phyloP scores from a whole-genome alignment of 2,797 vertebrate genomes.

The Peromyscus nudipes region DNA sequence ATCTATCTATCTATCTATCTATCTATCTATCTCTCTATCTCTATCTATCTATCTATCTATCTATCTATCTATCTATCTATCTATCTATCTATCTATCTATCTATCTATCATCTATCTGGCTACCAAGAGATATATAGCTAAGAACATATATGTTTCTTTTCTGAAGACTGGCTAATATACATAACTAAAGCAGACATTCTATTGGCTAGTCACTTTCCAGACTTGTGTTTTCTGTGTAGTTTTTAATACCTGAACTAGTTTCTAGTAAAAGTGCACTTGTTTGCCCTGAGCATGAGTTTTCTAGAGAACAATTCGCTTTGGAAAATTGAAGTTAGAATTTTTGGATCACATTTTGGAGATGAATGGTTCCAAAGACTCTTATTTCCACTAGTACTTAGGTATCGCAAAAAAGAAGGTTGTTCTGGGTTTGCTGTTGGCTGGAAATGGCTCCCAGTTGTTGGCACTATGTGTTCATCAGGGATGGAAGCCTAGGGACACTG shows the following conservation, averaged over 20 bases:
- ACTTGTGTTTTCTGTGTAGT: slow-evolving; percentile 38
- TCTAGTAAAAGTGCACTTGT: slow-evolving; percentile 33
- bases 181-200: slow-evolving; percentile 53
- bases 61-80: not conserved
- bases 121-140: not conserved
- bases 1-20: not conserved
- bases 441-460: not conserved
- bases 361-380: not conserved
- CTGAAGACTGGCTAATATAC: slow-evolving; percentile 42
- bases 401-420: not conserved
- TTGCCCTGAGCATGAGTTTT: slow-evolving; percentile 21
- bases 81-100: not conserved
- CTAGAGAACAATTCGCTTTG: not conserved
- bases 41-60: not conserved
- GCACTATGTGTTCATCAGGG: not conserved
- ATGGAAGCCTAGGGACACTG: not conserved
- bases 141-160: not conserved
- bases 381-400: not conserved
- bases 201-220: not conserved
- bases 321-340: slow-evolving; percentile 42
- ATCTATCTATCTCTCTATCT: not conserved
- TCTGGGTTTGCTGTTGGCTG: not conserved
- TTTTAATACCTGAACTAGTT: slow-evolving; percentile 26
- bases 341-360: not conserved
- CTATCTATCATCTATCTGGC: not conserved